Evolutionary conservation across 1,140 invertebrate genomes (phyloP).

Genomic region (Caenorhabditis inopinata): DNA sequence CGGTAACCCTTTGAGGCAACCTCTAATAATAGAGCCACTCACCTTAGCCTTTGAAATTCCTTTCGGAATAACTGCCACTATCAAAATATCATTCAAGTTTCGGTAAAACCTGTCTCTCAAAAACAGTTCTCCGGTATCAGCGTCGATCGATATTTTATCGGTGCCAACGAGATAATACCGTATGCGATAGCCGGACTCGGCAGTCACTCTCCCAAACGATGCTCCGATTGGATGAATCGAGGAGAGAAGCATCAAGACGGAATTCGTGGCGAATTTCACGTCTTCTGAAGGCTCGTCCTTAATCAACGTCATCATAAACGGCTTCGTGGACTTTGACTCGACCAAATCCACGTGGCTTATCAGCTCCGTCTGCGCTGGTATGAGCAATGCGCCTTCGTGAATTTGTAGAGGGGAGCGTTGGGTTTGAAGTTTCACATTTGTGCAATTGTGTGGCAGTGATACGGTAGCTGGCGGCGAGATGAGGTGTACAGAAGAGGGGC

Average conservation of each 20-base stretch:
- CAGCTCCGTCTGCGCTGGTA: not conserved
- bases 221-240: not conserved
- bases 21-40: not conserved
- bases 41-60: not conserved
- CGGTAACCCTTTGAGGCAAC: too few relatives aligned
- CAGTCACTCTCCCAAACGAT: not conserved
- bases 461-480: not conserved
- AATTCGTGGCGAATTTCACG: not conserved
- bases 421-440: not conserved
- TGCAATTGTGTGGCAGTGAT: not conserved
- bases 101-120: not conserved
- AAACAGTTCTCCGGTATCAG: conserved; percentile 6
- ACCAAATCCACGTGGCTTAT: not conserved
- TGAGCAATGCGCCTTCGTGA: not conserved
- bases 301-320: conserved; percentile 8
- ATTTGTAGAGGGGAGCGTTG: not conserved
- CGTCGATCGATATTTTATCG: not conserved
- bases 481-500: not conserved
- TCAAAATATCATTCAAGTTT: not conserved
- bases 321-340: not conserved
- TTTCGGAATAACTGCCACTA: conserved; percentile 1
- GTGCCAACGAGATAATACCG: not conserved
- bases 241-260: not conserved
- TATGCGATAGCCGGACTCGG: not conserved
- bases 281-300: not conserved